Evolutionary conservation across 2,113 vertebrate species (phyloP).

Genomic region (Hylia prasina): DNA sequence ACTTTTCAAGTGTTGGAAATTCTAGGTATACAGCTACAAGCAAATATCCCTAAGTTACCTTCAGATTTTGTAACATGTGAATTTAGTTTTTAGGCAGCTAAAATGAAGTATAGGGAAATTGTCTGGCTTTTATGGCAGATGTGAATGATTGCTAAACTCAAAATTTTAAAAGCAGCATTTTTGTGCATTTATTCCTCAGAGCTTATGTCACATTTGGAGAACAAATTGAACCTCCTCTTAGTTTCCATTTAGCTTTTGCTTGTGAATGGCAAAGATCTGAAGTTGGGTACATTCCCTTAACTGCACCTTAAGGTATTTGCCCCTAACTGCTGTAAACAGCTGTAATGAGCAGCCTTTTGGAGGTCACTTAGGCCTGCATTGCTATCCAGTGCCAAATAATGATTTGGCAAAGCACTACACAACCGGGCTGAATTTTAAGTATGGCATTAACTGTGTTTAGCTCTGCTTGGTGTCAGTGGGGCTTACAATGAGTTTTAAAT

Average conservation of each 20-base stretch:
- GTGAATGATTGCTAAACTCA: neutral
- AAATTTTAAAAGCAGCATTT: neutral
- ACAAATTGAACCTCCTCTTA: neutral
- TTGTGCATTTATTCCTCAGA: neutral
- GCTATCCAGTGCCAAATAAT: neutral
- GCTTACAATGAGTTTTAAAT: conserved; percentile 11
- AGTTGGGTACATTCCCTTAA: neutral
- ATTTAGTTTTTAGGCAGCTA: neutral
- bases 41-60: neutral
- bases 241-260: neutral
- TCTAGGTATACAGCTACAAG: neutral
- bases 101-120: neutral
- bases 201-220: neutral
- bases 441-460: neutral
- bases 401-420: neutral
- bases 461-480: neutral
- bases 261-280: neutral
- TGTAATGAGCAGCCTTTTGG: neutral
- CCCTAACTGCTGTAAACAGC: neutral
- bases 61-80: neutral
- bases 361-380: neutral
- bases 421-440: conserved; percentile 2
- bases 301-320: neutral
- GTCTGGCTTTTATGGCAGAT: neutral
- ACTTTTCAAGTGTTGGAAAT: neutral